A percentile compares a stretch with the other conserved stretches of the same genome.
These are phyloP conservation scores for Luperina nickerlii DNA, from an alignment of 2,888 invertebrate species.

Conservation along the genomic window DNA sequence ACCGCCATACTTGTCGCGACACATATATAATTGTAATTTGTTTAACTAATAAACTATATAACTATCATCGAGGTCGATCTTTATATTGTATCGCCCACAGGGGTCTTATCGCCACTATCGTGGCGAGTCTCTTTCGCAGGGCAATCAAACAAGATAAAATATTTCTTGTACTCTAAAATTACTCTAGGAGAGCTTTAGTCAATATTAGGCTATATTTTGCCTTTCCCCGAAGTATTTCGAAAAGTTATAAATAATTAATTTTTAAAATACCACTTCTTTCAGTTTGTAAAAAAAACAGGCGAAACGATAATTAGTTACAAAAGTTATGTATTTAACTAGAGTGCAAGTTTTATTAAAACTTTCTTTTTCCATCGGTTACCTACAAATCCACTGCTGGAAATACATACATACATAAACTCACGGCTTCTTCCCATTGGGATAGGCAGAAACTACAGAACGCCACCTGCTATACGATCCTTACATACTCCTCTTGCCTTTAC, in stretches of 20 bases:
- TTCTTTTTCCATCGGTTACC: not conserved
- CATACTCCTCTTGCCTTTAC: no score
- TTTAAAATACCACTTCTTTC: not conserved
- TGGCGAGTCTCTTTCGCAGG: not conserved
- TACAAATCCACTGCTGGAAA: not conserved
- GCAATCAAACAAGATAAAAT: not conserved
- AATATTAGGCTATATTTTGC: not conserved
- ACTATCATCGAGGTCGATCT: no score
- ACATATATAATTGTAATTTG: no score
- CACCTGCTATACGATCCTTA: no score
- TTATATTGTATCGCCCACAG: no score
- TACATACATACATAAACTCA: no score
- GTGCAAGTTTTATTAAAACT: not conserved
- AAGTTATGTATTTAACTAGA: not conserved
- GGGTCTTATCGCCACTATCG: no score
- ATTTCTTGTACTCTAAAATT: not conserved
- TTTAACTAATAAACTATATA: no score
- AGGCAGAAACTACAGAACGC: not conserved
- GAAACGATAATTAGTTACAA: not conserved
- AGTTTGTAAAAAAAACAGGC: not conserved
- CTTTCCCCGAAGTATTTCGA: constrained; percentile 2
- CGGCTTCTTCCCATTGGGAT: not conserved
- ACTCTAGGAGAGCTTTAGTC: not conserved
- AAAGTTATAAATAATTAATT: constrained; percentile 34
- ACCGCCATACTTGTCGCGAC: no score